Evolutionary conservation across 2,797 vertebrate genomes (phyloP), one percentile per base, ranked within the genome.

Genomic region (Aplochiton taeniatus): DNA sequence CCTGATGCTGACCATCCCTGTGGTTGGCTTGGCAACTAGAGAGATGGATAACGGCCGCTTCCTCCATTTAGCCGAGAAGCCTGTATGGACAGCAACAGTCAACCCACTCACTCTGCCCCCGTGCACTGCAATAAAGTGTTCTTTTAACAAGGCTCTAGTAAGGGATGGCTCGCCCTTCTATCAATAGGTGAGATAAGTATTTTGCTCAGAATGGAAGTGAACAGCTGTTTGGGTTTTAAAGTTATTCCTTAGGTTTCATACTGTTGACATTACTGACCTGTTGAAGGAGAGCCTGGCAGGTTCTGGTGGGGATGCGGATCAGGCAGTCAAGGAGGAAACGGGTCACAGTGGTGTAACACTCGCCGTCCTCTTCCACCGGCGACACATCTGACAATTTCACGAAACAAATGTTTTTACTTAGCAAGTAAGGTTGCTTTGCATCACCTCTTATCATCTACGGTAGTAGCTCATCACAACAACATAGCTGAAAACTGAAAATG

Each of bases 321-420:
- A 93, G 69, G 77, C 92, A 93, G 1, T 78, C 88, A 52, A 94
- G 78, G 53, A 93, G 78, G 64, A 92, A 94, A 44, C 65, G 80
- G 14, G 90, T 84, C 68, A 91, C 89, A 14, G 60, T 75, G 64
- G 70, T 77, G 72, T 85, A 89, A 54, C 87, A 82, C 4, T 68
- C 74, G 41, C 74, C 59, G 1, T 90, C 87, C 7, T 92, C 86
- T 44, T 92, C 90, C 6, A 65, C 73, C 45, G 18, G 48, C 47
- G 77, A 80, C 64, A 87, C 58, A 69, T 83, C 91, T 93, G 73
- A 74, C 63, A 14, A 20, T 54, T 9, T 16, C 50, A 52, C 31
- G 6, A 31, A 31, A 2, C 31, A n/a, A n/a, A 31, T 31, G 31
- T 31, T 31, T 31, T 31, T 31, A 31, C 31, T 31, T 31, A 31